phyloP scores from a whole-genome alignment of 1,140 invertebrate species.

The Periplaneta americana region DNA sequence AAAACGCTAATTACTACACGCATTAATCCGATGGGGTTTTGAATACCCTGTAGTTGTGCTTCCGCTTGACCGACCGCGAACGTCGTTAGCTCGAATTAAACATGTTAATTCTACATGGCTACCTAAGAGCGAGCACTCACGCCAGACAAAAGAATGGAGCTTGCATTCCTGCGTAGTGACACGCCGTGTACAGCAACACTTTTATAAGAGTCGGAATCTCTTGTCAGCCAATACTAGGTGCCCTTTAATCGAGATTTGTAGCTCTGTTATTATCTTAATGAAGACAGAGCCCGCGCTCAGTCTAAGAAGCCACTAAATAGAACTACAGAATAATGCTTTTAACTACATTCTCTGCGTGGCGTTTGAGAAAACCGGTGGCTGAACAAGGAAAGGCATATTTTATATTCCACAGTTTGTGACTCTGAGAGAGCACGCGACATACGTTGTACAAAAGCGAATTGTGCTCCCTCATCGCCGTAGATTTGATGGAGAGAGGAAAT shows the following conservation, averaged over 20 bases:
- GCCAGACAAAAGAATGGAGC: not conserved
- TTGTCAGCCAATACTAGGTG: not conserved
- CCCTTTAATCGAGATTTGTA: conserved; percentile 4
- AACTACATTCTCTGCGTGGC: not conserved
- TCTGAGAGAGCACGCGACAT: not conserved
- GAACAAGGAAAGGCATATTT: not conserved
- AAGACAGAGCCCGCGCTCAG: not conserved
- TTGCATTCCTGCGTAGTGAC: not conserved
- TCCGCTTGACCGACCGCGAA: not conserved
- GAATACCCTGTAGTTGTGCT: not conserved
- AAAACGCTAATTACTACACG: not conserved
- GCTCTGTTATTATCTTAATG: conserved; percentile 8
- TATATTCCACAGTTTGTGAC: not conserved
- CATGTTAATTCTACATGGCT: not conserved
- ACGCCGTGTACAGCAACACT: not conserved
- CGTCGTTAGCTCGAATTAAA: not conserved
- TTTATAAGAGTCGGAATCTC: not conserved
- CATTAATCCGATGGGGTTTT: not conserved
- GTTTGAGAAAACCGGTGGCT: not conserved
- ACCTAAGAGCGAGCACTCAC: not conserved
- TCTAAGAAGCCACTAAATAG: not conserved
- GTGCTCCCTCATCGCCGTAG: not conserved
- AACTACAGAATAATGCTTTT: conserved; percentile 8
- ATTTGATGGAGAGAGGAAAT: not conserved
- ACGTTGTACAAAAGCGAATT: not conserved